Conservation (phyloP, 2,888 invertebrate species). For the Protophormia terraenovae region DNA sequence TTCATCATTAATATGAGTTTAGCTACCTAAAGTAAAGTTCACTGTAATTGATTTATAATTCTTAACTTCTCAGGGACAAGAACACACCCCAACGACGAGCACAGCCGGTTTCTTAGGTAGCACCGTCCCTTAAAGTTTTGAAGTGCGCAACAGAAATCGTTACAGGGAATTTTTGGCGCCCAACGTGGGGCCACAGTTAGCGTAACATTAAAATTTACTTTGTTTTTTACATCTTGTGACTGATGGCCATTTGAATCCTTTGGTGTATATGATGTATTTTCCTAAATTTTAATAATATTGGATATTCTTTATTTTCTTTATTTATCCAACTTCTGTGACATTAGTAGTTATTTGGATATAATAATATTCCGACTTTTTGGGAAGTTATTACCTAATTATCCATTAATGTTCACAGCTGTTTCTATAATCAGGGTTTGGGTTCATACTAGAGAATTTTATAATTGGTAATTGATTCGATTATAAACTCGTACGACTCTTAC, state of each 20-base stretch:
- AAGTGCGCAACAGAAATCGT: background rate
- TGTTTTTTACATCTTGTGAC: background rate
- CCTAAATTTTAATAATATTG: background rate
- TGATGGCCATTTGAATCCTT: background rate
- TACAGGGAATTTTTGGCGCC: background rate
- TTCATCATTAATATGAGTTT: too few species aligned
- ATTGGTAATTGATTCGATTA: background rate
- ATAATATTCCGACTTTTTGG: too few species aligned
- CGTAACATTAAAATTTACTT: background rate
- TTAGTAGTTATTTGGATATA: too few species aligned
- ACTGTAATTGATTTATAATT: background rate
- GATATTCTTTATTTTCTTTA: background rate
- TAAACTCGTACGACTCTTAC: background rate
- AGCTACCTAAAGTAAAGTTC: too few species aligned
- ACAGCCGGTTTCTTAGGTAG: background rate
- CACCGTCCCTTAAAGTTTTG: background rate
- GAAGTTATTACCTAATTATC: background rate
- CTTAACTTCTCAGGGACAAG: background rate
- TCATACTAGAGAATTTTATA: background rate
- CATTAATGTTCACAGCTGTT: background rate
- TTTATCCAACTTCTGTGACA: too few species aligned
- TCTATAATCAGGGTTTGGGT: background rate
- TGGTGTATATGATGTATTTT: background rate
- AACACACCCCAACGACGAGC: background rate
- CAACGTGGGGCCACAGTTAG: too few species aligned